Evolutionary conservation across 2,888 invertebrate genomes (phyloP).

Genomic region (Tenthredo distinguenda): DNA sequence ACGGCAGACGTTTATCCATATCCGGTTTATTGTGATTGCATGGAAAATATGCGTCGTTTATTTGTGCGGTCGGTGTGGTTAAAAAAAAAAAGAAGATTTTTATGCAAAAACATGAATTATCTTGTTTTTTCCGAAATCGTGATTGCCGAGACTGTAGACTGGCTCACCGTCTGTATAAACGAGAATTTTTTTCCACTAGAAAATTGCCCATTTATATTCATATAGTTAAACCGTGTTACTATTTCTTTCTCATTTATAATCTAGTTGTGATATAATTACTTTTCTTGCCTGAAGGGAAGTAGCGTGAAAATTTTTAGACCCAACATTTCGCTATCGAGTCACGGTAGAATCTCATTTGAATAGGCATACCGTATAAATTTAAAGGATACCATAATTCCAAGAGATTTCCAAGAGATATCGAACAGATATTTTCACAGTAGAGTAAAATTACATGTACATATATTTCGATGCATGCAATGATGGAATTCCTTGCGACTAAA

Average conservation of each 20-base stretch:
- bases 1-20: not conserved
- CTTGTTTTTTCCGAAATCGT: not conserved
- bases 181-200: not conserved
- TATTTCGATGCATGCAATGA: not conserved
- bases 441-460: not conserved
- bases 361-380: not conserved
- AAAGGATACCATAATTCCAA: not conserved
- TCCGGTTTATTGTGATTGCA: not conserved
- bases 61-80: too few relatives aligned
- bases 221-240: not conserved
- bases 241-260: not conserved
- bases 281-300: not conserved
- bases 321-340: not conserved
- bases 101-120: not conserved
- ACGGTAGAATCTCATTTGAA: not conserved
- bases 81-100: too few relatives aligned
- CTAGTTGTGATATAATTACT: not conserved
- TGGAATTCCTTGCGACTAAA: not conserved
- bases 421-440: not conserved
- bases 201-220: constrained; percentile 7
- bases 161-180: not conserved
- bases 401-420: not conserved
- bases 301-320: not conserved
- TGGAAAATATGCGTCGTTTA: not conserved
- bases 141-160: not conserved